phyloP scores from a whole-genome alignment of 2,888 invertebrate genomes.

The Pandemis corylana region DNA sequence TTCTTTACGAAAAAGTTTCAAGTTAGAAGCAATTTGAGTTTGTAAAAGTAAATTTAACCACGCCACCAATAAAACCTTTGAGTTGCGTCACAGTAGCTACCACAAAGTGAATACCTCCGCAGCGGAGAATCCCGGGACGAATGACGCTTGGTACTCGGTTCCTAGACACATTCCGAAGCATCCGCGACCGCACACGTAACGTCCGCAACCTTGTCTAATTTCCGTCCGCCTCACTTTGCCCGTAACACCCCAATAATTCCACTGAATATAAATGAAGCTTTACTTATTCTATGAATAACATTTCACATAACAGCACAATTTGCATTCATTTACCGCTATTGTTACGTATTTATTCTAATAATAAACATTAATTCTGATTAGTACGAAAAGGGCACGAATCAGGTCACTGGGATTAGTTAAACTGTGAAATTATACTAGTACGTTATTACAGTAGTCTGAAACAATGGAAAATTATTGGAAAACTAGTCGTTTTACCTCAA shows the following conservation, averaged over 20 bases:
- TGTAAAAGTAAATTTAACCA: constrained; percentile 8
- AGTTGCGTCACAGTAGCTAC: constrained; percentile 46
- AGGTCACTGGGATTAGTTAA: constrained; percentile 16
- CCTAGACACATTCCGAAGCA: constrained; percentile 21
- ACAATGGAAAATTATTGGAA: not conserved
- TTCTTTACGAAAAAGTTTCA: not conserved
- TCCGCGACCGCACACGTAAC: constrained; percentile 44
- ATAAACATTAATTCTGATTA: constrained; percentile 34
- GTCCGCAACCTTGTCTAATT: constrained; percentile 63
- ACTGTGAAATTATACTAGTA: constrained; percentile 16
- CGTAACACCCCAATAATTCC: constrained; percentile 67
- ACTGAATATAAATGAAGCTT: constrained; percentile 76
- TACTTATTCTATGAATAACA: constrained; percentile 76
- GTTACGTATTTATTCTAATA: constrained; percentile 52
- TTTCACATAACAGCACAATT: constrained; percentile 69
- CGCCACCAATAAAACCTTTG: constrained; percentile 53
- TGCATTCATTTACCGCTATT: constrained; percentile 61
- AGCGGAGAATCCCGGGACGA: constrained; percentile 50
- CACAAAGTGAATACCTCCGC: constrained; percentile 53
- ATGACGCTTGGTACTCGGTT: constrained; percentile 45
- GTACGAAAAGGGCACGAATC: constrained; percentile 30
- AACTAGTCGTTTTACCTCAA: not conserved
- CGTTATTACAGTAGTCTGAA: not conserved
- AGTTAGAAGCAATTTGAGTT: constrained; percentile 4
- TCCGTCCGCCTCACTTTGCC: constrained; percentile 60